These are phyloP conservation scores for Dufourea novaeangliae DNA, from an alignment of 1,140 invertebrate genomes.

Conservation along the genomic window DNA sequence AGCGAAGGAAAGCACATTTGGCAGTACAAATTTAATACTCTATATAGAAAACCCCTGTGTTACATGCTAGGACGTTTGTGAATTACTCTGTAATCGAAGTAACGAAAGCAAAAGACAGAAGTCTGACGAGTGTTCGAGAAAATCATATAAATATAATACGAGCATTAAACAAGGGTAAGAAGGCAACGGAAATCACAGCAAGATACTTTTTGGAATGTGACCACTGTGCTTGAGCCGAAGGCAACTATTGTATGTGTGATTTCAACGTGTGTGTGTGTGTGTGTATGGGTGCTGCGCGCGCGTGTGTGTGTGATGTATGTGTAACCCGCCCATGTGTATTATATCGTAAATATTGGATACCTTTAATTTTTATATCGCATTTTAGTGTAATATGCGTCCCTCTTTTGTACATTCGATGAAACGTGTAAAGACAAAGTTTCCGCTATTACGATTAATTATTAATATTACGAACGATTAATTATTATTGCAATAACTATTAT, in stretches of 20 bases:
- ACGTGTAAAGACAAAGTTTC: conserved; percentile 73
- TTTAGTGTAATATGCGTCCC: conserved; percentile 54
- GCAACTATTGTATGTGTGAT: conserved; percentile 44
- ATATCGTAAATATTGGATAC: conserved; percentile 63
- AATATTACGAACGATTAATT: conserved; percentile 60
- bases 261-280: conserved; percentile 49
- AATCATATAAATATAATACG: conserved; percentile 2
- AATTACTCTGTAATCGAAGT: conserved; percentile 35
- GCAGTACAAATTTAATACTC: conserved; percentile 67
- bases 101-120: conserved; percentile 3
- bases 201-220: conserved; percentile 31
- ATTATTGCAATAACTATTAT: conserved; percentile 52
- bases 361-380: conserved; percentile 68
- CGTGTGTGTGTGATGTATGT: conserved; percentile 56
- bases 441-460: conserved; percentile 53
- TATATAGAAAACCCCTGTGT: conserved; percentile 30
- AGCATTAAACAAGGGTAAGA: conserved; percentile 28
- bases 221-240: conserved; percentile 42
- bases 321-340: conserved; percentile 65
- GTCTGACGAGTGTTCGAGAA: conserved; percentile 55
- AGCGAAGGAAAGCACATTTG: conserved; percentile 49
- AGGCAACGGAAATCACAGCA: conserved; percentile 4
- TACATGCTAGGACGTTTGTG: conserved; percentile 38
- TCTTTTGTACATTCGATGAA: conserved; percentile 75
- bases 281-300: no score